phyloP scores from a whole-genome alignment of 2,888 invertebrate species.

The Yponomeuta cagnagella region DNA sequence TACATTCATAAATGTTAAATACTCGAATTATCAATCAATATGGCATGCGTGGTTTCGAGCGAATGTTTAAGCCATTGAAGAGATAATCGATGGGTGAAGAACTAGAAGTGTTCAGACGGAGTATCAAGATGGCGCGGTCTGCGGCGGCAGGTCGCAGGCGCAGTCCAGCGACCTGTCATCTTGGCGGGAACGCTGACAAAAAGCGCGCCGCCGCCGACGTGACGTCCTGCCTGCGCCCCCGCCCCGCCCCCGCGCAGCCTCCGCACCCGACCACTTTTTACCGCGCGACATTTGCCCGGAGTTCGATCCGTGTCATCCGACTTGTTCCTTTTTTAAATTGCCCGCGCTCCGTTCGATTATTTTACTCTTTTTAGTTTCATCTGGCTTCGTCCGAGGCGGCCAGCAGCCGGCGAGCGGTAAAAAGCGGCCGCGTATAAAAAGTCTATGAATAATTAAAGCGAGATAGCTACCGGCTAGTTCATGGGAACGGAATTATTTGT shows the following conservation, averaged over 20 bases:
- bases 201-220: constrained; percentile 72
- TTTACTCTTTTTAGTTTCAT: constrained; percentile 69
- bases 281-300: constrained; percentile 76
- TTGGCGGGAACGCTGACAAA: constrained; percentile 75
- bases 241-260: constrained; percentile 24
- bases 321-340: constrained; percentile 75
- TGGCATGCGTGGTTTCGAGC: background rate
- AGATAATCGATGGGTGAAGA: background rate
- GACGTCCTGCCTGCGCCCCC: constrained; percentile 58
- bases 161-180: constrained; percentile 75
- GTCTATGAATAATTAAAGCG: constrained; percentile 75
- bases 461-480: constrained; percentile 73
- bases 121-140: constrained; percentile 51
- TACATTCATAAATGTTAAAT: background rate
- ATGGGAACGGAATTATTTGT: constrained; percentile 71
- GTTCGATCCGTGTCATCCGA: constrained; percentile 76
- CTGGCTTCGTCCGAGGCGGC: constrained; percentile 53
- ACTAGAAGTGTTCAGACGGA: constrained; percentile 24
- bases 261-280: constrained; percentile 70
- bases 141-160: constrained; percentile 51
- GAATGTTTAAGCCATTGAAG: background rate
- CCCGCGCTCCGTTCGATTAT: constrained; percentile 57
- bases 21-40: background rate
- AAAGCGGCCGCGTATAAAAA: constrained; percentile 70
- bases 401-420: constrained; percentile 60